These are phyloP conservation scores for Cheilosia pagana DNA, from an alignment of 2,888 invertebrate species.

Conservation along the genomic window DNA sequence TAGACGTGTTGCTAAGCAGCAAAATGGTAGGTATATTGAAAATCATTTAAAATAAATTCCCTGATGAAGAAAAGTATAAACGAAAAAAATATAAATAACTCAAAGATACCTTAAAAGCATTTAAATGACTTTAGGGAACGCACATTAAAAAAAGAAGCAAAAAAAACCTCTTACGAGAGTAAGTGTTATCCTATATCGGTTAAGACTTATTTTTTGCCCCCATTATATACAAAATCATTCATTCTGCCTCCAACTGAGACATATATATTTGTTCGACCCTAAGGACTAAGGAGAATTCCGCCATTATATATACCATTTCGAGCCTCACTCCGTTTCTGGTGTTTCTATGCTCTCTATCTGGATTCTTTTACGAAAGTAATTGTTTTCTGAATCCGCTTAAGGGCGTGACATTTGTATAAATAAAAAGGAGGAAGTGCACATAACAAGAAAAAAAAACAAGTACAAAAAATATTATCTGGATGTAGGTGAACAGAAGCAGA, in stretches of 20 bases:
- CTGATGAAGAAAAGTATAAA: slow-evolving; percentile 1
- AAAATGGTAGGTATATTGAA: slow-evolving; percentile 2
- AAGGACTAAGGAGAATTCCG: slow-evolving; percentile 27
- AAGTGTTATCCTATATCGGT: slow-evolving; percentile 37
- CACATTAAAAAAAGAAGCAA: background rate
- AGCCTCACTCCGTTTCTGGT: background rate
- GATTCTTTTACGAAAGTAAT: slow-evolving; percentile 44
- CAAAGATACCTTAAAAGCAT: slow-evolving; percentile 16
- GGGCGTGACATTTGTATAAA: slow-evolving; percentile 52
- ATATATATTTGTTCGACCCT: slow-evolving; percentile 6
- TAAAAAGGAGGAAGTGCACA: background rate
- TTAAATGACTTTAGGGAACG: slow-evolving; percentile 24
- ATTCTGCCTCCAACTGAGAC: slow-evolving; percentile 2
- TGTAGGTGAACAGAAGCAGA: slow-evolving; percentile 12
- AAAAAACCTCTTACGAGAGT: background rate
- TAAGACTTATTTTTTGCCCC: background rate
- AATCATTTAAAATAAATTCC: slow-evolving; percentile 22
- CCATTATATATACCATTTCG: slow-evolving; percentile 45
- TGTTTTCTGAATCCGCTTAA: slow-evolving; percentile 55
- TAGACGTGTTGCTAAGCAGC: background rate
- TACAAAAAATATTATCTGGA: background rate
- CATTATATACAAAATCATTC: slow-evolving; percentile 3
- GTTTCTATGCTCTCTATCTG: background rate
- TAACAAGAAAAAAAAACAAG: background rate
- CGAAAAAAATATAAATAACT: background rate